Evolutionary conservation across 1,140 invertebrate genomes (phyloP), one percentile per base, ranked within the genome.

Genomic region (Papilio helenus): DNA sequence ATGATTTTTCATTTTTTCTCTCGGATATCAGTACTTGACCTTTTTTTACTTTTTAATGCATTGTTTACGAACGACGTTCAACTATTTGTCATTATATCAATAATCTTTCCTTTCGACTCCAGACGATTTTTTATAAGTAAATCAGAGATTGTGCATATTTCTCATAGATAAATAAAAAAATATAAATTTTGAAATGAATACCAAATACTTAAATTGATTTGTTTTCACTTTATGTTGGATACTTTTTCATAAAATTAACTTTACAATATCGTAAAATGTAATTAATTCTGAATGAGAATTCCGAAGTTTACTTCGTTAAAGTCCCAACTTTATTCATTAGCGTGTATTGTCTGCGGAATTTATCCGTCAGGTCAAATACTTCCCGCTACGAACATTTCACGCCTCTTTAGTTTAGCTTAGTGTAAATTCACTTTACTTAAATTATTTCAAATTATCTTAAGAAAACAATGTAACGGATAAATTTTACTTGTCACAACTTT

Each of bases 291-390:
- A 93, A 92, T 92, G 88, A 84, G 87, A 92, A 90, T 92, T 88
- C 85, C 85, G 51, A 90, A 93, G 90, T 88, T 90, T 86, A 86
- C 85, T 90, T 90, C 90, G 88, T 92, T 93, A 93, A 93, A 89
- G 92, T 86, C 86, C 86, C 80, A 94, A 94, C 91, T 93, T 93
- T 93, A 94, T 94, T 94, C 90, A 94, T 94, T 93, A 92, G 88
- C 89, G 88, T 92, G 92, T 92, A 93, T 94, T 94, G 90, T 93
- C 90, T 94, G 88, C 88, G 82, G 88, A 92, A 92, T 92, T 93
- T 92, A 92, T 90, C 90, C 86, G 87, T 90, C 91, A 92, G 92
- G 89, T 92, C 88, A 87, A 90, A 87, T 87, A 86, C 81, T 76
- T 76, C 29, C 51, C 49, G 46, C 83, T 84, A 81, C 84, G 84